Conservation (phyloP, 2,888 invertebrate species). For the Listrodromus nycthemerus region DNA sequence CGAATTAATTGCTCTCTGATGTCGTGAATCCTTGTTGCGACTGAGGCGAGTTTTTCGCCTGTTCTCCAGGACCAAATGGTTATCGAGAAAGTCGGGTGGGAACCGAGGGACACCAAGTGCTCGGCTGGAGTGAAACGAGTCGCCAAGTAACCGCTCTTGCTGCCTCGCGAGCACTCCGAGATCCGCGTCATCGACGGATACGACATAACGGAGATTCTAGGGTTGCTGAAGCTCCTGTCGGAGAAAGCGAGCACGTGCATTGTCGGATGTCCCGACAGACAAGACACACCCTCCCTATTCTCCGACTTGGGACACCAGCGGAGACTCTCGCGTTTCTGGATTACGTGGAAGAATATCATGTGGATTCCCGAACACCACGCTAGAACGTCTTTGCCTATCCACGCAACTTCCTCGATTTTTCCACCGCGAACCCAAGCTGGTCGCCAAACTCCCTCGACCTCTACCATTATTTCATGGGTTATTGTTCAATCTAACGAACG, state of each 20-base stretch:
- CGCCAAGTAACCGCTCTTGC: constrained; percentile 72
- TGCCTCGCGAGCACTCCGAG: constrained; percentile 73
- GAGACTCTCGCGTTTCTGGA: constrained; percentile 64
- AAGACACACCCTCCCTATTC: constrained; percentile 76
- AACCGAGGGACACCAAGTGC: constrained; percentile 75
- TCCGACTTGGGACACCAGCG: constrained; percentile 71
- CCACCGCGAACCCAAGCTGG: constrained; percentile 79
- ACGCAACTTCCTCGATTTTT: constrained; percentile 74
- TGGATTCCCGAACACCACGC: constrained; percentile 79
- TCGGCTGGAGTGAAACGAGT: constrained; percentile 76
- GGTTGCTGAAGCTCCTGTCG: constrained; percentile 87
- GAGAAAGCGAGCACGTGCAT: constrained; percentile 85
- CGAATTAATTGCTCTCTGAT: constrained; percentile 74
- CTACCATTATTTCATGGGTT: constrained; percentile 19
- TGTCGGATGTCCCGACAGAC: constrained; percentile 76
- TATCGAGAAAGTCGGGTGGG: constrained; percentile 83
- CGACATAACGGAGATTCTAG: constrained; percentile 87
- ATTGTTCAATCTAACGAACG: neutral
- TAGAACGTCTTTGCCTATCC: constrained; percentile 78
- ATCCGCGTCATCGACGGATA: constrained; percentile 87
- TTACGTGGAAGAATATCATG: constrained; percentile 77
- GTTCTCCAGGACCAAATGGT: constrained; percentile 90
- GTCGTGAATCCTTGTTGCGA: constrained; percentile 78
- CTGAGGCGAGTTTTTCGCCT: constrained; percentile 85
- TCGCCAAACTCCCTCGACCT: constrained; percentile 70